A percentile compares a stretch with the other conserved stretches of the same genome.
Conservation (phyloP, 2,888 invertebrate species). For the Heliconius hortense region DNA sequence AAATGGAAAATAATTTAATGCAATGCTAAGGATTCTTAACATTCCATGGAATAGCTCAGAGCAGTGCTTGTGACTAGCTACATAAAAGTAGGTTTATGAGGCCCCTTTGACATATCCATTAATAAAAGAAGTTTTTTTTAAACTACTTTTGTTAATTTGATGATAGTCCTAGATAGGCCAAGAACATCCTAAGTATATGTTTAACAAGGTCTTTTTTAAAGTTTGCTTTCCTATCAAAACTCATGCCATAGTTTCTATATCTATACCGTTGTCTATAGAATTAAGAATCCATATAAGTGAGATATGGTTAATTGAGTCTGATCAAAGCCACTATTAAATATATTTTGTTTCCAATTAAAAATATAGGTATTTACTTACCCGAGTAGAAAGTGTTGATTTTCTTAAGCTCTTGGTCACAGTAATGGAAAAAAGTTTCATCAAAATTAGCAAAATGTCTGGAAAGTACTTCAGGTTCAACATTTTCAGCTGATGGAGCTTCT, state of each 20-base stretch:
- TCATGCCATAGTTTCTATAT: not conserved
- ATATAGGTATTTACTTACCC: constrained; percentile 73
- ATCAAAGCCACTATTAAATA: not conserved
- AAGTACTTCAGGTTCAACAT: constrained; percentile 93
- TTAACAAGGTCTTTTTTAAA: not conserved
- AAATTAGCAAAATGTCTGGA: constrained; percentile 95
- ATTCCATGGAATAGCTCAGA: not conserved
- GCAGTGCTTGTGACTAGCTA: too few relatives aligned
- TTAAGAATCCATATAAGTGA: not conserved
- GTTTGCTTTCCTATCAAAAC: not conserved
- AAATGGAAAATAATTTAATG: too few relatives aligned
- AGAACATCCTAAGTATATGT: not conserved
- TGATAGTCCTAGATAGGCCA: not conserved
- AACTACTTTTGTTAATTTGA: too few relatives aligned
- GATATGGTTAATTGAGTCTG: not conserved
- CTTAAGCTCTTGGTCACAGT: constrained; percentile 96
- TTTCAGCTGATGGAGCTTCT: constrained; percentile 94
- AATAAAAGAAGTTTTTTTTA: too few relatives aligned
- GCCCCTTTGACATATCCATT: not conserved
- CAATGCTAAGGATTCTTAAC: not conserved
- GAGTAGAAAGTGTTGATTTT: constrained; percentile 99
- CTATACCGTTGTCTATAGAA: not conserved
- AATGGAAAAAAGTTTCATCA: constrained; percentile 97
- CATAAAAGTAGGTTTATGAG: too few relatives aligned
- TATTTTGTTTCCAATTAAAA: not conserved